Conservation (phyloP, 2,113 vertebrate species). For the Crypturellus undulatus region DNA sequence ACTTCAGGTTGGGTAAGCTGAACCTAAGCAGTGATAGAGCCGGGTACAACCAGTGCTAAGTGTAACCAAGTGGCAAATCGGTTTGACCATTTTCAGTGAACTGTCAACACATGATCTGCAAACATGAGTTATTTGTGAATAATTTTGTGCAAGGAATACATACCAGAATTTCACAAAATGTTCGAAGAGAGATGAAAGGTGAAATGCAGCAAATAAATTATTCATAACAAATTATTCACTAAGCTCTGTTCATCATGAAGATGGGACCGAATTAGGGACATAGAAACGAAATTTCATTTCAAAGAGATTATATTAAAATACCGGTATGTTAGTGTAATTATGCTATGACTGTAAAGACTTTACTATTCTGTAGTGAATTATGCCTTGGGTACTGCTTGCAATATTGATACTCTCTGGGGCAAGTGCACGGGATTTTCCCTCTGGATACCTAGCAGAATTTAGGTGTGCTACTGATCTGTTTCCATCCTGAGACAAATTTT, state of each 20-base stretch:
- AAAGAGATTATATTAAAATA: constrained; percentile 59
- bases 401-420: constrained; percentile 33
- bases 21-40: not conserved
- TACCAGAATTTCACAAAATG: constrained; percentile 7
- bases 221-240: constrained; percentile 63
- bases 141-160: not conserved
- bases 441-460: not conserved
- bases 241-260: constrained; percentile 53
- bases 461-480: constrained; percentile 40
- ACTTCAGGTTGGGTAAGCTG: not conserved
- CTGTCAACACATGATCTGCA: not conserved
- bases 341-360: constrained; percentile 44
- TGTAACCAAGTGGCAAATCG: not conserved
- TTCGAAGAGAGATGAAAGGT: constrained; percentile 53
- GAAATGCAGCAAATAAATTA: constrained; percentile 61
- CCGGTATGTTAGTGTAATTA: not conserved
- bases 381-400: constrained; percentile 32
- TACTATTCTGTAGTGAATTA: constrained; percentile 53
- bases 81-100: not conserved
- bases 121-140: not conserved
- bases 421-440: constrained; percentile 24
- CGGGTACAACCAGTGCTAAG: not conserved
- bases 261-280: constrained; percentile 70
- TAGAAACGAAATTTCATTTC: constrained; percentile 67
- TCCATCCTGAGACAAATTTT: not conserved